phyloP scores from a whole-genome alignment of 2,888 invertebrate genomes.

The Lymantria monacha region DNA sequence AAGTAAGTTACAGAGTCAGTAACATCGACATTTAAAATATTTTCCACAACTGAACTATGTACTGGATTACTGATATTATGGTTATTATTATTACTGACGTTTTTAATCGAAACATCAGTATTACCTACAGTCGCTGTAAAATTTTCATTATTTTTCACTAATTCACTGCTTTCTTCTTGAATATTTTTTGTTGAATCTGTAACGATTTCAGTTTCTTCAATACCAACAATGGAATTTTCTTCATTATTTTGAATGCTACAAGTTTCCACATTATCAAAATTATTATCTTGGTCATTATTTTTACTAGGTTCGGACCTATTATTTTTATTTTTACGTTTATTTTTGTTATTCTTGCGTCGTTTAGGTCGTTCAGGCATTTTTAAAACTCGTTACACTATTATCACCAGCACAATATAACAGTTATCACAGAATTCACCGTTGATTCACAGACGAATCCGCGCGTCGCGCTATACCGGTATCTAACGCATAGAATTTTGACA shows the following conservation, averaged over 20 bases:
- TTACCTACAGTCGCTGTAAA: conserved; percentile 11
- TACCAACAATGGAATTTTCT: conserved; percentile 10
- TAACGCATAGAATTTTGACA: conserved; percentile 58
- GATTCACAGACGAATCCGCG: conserved; percentile 48
- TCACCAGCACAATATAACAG: conserved; percentile 64
- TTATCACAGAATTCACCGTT: conserved; percentile 56
- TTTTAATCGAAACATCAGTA: conserved; percentile 30
- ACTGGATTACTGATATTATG: conserved; percentile 11
- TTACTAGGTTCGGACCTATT: conserved; percentile 47
- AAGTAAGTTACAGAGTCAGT: conserved; percentile 43
- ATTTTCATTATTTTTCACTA: conserved; percentile 6
- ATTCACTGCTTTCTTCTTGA: conserved; percentile 11
- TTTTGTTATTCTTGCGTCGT: conserved; percentile 74
- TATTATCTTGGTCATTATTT: conserved; percentile 43
- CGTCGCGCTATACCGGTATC: conserved; percentile 56
- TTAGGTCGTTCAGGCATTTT: conserved; percentile 74
- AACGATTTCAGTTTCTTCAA: conserved; percentile 2
- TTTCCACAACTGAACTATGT: conserved; percentile 7
- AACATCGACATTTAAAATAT: conserved; percentile 10
- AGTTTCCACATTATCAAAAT: conserved; percentile 35
- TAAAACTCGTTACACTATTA: conserved; percentile 56
- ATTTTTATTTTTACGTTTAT: conserved; percentile 72
- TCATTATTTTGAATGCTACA: conserved; percentile 24
- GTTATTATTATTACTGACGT: conserved; percentile 52
- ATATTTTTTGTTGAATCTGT: conserved; percentile 1